Base-by-base conservation (phyloP, 2,888 invertebrate genomes). In the Biston betularia region DNA sequence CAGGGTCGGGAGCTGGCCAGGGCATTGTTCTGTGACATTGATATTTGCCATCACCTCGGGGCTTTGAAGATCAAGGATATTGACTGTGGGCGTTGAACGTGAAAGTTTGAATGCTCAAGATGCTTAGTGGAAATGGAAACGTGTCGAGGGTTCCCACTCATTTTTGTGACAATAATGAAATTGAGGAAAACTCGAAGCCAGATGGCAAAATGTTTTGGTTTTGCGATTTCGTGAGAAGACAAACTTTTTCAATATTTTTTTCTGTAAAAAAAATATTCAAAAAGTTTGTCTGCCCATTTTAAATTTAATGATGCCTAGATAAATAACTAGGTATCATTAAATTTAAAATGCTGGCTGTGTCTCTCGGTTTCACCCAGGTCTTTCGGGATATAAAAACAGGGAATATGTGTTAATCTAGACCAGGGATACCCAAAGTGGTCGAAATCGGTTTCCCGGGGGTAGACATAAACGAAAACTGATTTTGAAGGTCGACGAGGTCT, bases 1-100 rank as follows among this genome's bases (percentile, higher is more conserved):
- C 63, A 60, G 70, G 83, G 81, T 76, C 79, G 77, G 74, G 73
- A 71, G 71, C 75, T 74, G 76, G 76, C 71, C 73, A 75, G 63
- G 74, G 78, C 77, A 77, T 81, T 85, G 82, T 82, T 79, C 73
- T 73, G 69, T 78, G 80, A 82, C 84, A 81, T 79, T 82, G 83
- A 83, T 82, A 79, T 80, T 76, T 70, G 73, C 73, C 71, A 70
- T 70, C 64, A 68, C 70, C 74, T 74, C 64, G 52, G 65, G 59
- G 75, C 71, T 70, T 70, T 70, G 70, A 67, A 68, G 70, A 74
- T 70, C 72, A 74, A 69, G 75, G 76, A 70, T 68, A 69, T 76
- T 66, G 45, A 50, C 34, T 53, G 65, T 70, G 55, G 67, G 70
- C 60, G 71, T 68, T 48, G 62, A 65, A 54, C 62, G 66, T 59